Evolutionary conservation across 2,888 invertebrate genomes (phyloP).

Genomic region (Drosophila falleni): DNA sequence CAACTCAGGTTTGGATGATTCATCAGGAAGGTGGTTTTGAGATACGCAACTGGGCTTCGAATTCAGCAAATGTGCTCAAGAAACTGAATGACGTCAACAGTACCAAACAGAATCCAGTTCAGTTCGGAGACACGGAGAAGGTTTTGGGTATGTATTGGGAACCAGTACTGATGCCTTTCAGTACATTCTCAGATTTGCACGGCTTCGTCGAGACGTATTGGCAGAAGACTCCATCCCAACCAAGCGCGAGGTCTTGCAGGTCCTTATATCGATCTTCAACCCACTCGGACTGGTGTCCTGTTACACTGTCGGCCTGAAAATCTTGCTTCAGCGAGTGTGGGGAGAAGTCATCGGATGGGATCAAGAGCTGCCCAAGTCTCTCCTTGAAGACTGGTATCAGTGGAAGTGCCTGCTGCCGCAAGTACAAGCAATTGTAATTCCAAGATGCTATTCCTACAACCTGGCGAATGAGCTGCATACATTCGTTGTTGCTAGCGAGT

Average conservation of each 20-base stretch:
- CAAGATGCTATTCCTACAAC: background rate
- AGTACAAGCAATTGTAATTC: background rate
- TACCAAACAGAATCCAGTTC: background rate
- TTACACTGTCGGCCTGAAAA: background rate
- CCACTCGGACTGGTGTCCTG: background rate
- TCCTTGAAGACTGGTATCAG: background rate
- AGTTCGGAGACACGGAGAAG: background rate
- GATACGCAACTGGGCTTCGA: background rate
- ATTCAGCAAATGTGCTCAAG: background rate
- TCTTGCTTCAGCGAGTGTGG: background rate
- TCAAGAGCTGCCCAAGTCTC: background rate
- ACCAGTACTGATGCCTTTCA: background rate
- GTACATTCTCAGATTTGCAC: background rate
- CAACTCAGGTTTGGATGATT: background rate
- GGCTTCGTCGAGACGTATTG: background rate
- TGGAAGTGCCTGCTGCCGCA: background rate
- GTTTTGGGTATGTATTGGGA: background rate
- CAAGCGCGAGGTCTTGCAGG: background rate
- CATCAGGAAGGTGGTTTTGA: background rate
- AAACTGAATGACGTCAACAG: background rate
- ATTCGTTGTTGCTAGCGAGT: background rate
- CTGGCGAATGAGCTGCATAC: background rate
- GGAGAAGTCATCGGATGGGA: background rate
- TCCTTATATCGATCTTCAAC: background rate
- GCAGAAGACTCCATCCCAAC: background rate